Evolutionary conservation across 2,113 vertebrate species (phyloP).

Genomic region (Poeciliopsis occidentalis): DNA sequence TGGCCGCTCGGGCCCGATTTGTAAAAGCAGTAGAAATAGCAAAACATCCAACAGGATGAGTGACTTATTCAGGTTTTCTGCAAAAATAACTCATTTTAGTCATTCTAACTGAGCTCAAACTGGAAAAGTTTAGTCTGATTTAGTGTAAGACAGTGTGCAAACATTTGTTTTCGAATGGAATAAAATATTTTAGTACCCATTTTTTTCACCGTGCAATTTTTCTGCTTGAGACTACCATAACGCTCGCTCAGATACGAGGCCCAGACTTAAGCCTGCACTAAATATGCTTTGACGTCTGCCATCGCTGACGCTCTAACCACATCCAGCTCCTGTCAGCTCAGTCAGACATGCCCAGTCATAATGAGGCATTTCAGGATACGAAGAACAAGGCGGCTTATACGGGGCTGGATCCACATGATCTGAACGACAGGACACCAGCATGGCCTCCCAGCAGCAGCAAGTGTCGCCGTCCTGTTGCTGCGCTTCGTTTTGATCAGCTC

Average conservation of each 20-base stretch:
- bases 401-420: slow-evolving; percentile 2
- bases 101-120: not conserved
- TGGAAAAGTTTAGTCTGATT: not conserved
- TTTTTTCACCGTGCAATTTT: too few species aligned
- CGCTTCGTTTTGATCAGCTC: slow-evolving; percentile 57
- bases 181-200: too few species aligned
- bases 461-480: slow-evolving; percentile 27
- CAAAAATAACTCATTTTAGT: too few species aligned
- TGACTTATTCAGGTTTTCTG: too few species aligned
- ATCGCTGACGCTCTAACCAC: not conserved
- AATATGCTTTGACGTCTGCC: too few species aligned
- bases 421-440: not conserved
- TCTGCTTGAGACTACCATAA: too few species aligned
- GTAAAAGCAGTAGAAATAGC: too few species aligned
- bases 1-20: too few species aligned
- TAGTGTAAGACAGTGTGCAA: not conserved
- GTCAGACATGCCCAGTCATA: slow-evolving; percentile 20
- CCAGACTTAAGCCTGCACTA: too few species aligned
- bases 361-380: not conserved
- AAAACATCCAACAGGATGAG: too few species aligned
- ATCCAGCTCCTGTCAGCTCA: slow-evolving; percentile 8
- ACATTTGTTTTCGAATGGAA: not conserved
- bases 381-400: not conserved
- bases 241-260: too few species aligned
- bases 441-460: slow-evolving; percentile 12